Conservation (phyloP, 2,888 invertebrate genomes). For the Micoletzkya japonica region DNA sequence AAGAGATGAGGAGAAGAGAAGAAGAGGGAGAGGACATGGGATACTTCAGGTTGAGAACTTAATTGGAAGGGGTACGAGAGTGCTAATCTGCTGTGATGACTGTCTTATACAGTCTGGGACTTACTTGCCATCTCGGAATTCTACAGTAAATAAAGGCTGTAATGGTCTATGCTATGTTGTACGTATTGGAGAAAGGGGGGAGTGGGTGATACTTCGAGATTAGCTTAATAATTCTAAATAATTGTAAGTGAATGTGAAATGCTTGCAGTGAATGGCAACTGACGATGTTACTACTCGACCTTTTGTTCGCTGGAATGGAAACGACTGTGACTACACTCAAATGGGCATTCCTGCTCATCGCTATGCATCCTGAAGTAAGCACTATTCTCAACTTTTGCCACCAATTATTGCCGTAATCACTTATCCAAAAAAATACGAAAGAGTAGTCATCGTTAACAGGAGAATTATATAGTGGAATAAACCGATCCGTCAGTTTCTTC, state of each 20-base stretch:
- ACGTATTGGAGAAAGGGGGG: too few relatives aligned
- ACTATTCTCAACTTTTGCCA: background rate
- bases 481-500: too few relatives aligned
- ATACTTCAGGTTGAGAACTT: constrained; percentile 45
- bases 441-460: background rate
- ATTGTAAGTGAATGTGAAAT: background rate
- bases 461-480: background rate
- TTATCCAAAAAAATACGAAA: background rate
- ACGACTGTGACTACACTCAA: constrained; percentile 63
- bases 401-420: background rate
- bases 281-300: constrained; percentile 60
- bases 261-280: constrained; percentile 59
- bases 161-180: too few relatives aligned
- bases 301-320: constrained; percentile 63
- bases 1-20: constrained; percentile 53
- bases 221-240: background rate
- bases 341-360: constrained; percentile 59
- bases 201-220: too few relatives aligned
- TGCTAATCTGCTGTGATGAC: too few relatives aligned
- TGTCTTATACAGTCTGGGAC: too few relatives aligned
- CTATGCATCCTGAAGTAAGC: constrained; percentile 40
- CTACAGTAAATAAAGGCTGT: too few relatives aligned
- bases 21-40: constrained; percentile 45
- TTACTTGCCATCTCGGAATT: too few relatives aligned
- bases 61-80: too few relatives aligned